These are phyloP conservation scores for Hemithea aestivaria DNA, from an alignment of 2,888 invertebrate species.

Conservation along the genomic window DNA sequence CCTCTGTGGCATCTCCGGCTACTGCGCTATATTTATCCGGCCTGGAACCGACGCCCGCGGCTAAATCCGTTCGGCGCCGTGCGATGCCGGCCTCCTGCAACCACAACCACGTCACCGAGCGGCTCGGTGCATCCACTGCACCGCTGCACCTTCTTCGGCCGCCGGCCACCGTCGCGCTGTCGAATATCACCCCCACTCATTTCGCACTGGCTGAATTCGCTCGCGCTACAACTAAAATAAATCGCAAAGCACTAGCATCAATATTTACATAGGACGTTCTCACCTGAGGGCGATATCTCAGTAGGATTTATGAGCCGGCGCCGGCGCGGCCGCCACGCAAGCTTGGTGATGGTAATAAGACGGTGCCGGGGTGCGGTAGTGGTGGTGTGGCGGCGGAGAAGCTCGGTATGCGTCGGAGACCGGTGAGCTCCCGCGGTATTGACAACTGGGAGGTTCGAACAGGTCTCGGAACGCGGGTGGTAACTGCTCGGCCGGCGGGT, in stretches of 20 bases:
- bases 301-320: conserved; percentile 73
- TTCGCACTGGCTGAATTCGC: conserved; percentile 66
- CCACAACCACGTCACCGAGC: conserved; percentile 72
- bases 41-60: conserved; percentile 70
- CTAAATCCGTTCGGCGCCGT: conserved; percentile 75
- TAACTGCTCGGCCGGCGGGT: conserved; percentile 66
- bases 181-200: conserved; percentile 39
- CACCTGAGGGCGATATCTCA: conserved; percentile 66
- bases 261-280: conserved; percentile 27
- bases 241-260: conserved; percentile 53
- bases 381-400: conserved; percentile 69
- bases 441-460: conserved; percentile 74
- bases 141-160: conserved; percentile 33
- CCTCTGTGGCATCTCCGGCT: conserved; percentile 68
- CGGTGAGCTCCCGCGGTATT: conserved; percentile 72
- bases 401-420: conserved; percentile 63
- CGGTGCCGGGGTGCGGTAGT: conserved; percentile 68
- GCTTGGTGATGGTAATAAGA: conserved; percentile 80
- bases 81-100: conserved; percentile 73
- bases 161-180: conserved; percentile 39
- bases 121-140: conserved; percentile 46
- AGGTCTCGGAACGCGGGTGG: conserved; percentile 70
- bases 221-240: conserved; percentile 36
- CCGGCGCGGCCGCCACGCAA: conserved; percentile 75
- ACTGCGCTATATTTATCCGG: conserved; percentile 74